Conservation (phyloP, 2,888 invertebrate species). For the Pyrrhosoma nymphula region DNA sequence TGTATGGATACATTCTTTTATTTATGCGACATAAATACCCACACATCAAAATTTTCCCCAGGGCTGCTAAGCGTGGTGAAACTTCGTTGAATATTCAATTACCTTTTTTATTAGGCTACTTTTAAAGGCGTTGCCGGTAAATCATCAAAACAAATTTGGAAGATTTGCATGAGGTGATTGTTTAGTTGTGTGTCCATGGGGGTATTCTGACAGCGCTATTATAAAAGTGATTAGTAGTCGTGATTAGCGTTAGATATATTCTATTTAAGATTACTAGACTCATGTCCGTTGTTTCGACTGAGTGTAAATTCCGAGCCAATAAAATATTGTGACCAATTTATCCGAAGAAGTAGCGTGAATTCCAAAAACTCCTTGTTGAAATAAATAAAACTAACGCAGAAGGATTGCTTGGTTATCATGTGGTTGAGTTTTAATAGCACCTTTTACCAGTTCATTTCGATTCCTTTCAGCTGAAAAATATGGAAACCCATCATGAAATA, state of each 20-base stretch:
- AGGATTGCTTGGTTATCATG: too few relatives aligned
- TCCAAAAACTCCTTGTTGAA: background rate
- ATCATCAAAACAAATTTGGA: background rate
- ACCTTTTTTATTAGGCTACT: background rate
- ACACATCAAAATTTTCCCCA: background rate
- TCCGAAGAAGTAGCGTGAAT: background rate
- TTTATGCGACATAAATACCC: background rate
- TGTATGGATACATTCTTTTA: background rate
- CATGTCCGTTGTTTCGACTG: background rate
- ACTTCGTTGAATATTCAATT: constrained; percentile 19
- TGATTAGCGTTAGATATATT: background rate
- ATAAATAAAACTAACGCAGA: background rate
- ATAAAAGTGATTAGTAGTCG: background rate
- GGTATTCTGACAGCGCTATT: background rate
- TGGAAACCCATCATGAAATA: background rate
- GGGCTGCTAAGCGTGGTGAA: background rate
- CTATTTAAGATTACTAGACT: background rate
- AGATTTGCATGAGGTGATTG: background rate
- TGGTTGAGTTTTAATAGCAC: too few relatives aligned
- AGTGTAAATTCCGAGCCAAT: background rate
- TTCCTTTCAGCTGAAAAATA: too few relatives aligned
- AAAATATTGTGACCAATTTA: background rate
- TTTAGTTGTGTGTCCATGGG: background rate
- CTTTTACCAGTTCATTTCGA: too few relatives aligned
- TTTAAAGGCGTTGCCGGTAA: background rate